Conservation (phyloP, 2,888 invertebrate genomes). For the Chironomus tentans region DNA sequence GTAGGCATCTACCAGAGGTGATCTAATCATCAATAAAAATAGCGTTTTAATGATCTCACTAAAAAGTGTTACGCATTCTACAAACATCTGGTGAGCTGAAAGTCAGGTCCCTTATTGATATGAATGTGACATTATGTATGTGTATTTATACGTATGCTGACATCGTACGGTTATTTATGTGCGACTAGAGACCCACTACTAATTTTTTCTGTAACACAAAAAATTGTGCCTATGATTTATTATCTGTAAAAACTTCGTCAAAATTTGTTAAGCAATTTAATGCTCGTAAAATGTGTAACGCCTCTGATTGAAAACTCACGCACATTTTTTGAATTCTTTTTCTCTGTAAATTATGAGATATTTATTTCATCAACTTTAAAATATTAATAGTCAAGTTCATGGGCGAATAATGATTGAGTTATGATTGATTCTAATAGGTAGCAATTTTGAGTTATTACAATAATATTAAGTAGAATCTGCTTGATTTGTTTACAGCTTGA, state of each 20-base stretch:
- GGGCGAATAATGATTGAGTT: too few relatives aligned
- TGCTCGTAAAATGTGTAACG: too few relatives aligned
- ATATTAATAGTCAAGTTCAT: too few relatives aligned
- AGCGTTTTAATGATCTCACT: constrained; percentile 24
- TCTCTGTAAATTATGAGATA: background rate
- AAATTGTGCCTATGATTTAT: too few relatives aligned
- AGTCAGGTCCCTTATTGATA: background rate
- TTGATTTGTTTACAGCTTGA: too few relatives aligned
- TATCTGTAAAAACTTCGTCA: too few relatives aligned
- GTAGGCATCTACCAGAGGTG: constrained; percentile 11
- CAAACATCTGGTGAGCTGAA: constrained; percentile 14
- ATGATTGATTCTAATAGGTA: too few relatives aligned
- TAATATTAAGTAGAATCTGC: too few relatives aligned
- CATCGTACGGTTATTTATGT: background rate
- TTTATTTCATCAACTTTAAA: too few relatives aligned
- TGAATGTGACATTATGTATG: background rate
- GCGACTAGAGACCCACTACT: background rate
- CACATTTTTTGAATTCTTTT: background rate
- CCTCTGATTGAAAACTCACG: background rate
- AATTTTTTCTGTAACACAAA: background rate
- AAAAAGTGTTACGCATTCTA: background rate
- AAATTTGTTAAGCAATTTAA: too few relatives aligned
- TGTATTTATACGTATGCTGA: background rate
- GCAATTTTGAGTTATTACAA: too few relatives aligned
- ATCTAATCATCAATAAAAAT: constrained; percentile 26